Evolutionary conservation across 2,113 vertebrate genomes (phyloP).

Genomic region (Rhynchomys soricoides): DNA sequence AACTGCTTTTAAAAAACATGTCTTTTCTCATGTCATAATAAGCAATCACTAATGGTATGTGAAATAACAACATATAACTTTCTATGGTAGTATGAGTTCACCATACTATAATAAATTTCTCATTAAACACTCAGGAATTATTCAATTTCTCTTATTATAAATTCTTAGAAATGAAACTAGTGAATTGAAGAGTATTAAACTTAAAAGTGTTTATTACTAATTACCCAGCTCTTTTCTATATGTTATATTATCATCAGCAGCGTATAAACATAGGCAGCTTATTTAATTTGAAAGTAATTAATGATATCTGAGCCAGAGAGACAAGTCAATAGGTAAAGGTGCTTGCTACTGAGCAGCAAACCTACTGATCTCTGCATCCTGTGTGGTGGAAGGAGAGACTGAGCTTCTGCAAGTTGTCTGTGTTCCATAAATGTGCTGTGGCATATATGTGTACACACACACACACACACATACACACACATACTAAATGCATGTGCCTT

Average conservation of each 20-base stretch:
- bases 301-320: background rate
- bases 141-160: slow-evolving; percentile 40
- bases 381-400: background rate
- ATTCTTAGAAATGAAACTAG: slow-evolving; percentile 8
- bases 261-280: background rate
- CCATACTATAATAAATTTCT: background rate
- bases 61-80: slow-evolving; percentile 14
- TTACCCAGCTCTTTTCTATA: background rate
- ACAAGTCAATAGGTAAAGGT: too few species aligned
- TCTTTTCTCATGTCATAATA: slow-evolving; percentile 38
- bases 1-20: background rate
- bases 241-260: background rate
- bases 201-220: slow-evolving; percentile 24
- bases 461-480: background rate
- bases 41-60: background rate
- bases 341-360: background rate
- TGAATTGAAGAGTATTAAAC: background rate
- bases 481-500: background rate
- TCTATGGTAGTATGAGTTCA: background rate
- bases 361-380: too few species aligned
- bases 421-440: background rate
- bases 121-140: slow-evolving; percentile 15
- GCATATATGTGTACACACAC: background rate
- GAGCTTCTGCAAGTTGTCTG: background rate
- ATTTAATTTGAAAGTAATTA: background rate